These are phyloP conservation scores for Pseudococcus jackbeardsleyi DNA, from an alignment of 2,888 invertebrate species.

Conservation along the genomic window DNA sequence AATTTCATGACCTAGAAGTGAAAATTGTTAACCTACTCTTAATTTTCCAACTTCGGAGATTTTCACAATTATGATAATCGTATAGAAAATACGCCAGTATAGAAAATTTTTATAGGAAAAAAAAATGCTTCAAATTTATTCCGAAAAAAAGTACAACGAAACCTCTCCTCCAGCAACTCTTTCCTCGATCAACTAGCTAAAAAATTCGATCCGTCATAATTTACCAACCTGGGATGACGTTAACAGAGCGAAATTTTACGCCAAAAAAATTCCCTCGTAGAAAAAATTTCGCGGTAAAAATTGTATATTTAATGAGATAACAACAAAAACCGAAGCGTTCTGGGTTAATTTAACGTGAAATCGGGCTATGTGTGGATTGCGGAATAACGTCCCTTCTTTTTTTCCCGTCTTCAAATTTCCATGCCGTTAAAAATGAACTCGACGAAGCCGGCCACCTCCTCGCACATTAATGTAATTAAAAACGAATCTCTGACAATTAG, in stretches of 20 bases:
- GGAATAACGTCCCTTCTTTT: constrained; percentile 6
- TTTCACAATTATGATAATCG: no score
- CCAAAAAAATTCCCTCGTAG: background rate
- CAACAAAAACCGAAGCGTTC: constrained; percentile 5
- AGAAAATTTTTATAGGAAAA: no score
- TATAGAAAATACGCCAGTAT: no score
- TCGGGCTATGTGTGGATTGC: constrained; percentile 14
- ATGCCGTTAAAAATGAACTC: constrained; percentile 33
- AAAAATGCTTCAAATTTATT: no score
- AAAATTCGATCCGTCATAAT: no score
- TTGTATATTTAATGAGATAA: constrained; percentile 29
- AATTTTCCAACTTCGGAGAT: no score
- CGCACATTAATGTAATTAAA: constrained; percentile 55
- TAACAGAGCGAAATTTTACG: background rate
- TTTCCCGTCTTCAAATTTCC: constrained; percentile 25
- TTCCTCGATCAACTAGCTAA: no score
- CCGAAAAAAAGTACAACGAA: no score
- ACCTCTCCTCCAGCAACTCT: no score
- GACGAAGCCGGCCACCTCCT: constrained; percentile 19
- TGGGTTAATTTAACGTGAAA: constrained; percentile 33
- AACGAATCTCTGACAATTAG: constrained; percentile 54
- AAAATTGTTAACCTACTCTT: no score
- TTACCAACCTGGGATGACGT: no score
- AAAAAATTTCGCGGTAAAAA: background rate
- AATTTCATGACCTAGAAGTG: no score